These are phyloP conservation scores for Sus scrofa DNA, from an alignment of 2,113 vertebrate genomes.

Conservation along the genomic window DNA sequence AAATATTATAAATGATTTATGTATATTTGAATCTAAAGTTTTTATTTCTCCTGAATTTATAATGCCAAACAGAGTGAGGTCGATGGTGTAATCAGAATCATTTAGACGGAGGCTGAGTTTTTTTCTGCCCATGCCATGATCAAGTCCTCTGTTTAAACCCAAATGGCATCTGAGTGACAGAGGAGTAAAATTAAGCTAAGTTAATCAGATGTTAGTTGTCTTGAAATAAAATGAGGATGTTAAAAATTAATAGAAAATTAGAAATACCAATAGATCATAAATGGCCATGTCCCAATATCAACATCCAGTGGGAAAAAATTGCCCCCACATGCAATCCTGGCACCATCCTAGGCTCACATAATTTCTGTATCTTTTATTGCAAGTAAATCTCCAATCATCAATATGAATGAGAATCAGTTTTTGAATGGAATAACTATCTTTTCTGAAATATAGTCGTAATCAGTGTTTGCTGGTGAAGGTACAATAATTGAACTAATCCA, in stretches of 20 bases:
- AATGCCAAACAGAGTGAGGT: not conserved
- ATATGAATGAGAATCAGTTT: slow-evolving; percentile 13
- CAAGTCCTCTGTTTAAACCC: not conserved
- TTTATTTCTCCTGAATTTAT: slow-evolving; percentile 25
- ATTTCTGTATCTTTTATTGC: slow-evolving; percentile 20
- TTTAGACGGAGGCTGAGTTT: not conserved
- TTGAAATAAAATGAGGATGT: slow-evolving; percentile 46
- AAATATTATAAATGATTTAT: slow-evolving; percentile 39
- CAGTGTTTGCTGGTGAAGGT: slow-evolving; percentile 37
- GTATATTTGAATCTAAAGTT: slow-evolving; percentile 26
- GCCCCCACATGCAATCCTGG: not conserved
- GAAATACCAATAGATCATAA: not conserved
- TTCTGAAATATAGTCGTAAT: slow-evolving; percentile 43
- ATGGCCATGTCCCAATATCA: not conserved
- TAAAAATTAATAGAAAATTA: slow-evolving; percentile 34
- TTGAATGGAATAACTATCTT: slow-evolving; percentile 57
- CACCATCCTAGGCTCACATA: not conserved
- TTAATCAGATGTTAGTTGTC: not conserved
- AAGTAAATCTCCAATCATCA: slow-evolving; percentile 42
- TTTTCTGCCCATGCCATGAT: not conserved
- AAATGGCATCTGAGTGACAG: not conserved
- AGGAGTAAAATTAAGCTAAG: not conserved
- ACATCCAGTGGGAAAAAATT: slow-evolving; percentile 33
- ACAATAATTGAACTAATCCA: not conserved
- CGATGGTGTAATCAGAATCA: not conserved